A percentile compares a stretch with the other conserved stretches of the same genome.
Conservation (phyloP, 2,797 vertebrate genomes). For the Percopsis omiscomaycus region DNA sequence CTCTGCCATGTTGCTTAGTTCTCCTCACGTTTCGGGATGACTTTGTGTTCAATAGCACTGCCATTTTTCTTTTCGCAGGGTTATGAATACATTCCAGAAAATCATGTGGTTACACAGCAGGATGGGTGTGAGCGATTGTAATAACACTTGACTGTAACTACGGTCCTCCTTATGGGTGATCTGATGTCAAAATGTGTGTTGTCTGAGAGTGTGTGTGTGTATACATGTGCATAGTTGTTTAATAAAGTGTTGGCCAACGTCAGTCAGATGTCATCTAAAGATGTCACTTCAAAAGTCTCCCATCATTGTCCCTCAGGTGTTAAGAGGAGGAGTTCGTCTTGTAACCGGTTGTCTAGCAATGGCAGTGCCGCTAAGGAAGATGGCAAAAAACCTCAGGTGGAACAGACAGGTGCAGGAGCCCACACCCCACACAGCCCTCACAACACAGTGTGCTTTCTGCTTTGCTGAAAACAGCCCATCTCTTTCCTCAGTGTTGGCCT, state of each 20-base stretch:
- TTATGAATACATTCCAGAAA: constrained; percentile 16
- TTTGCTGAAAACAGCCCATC: neutral
- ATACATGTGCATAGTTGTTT: neutral
- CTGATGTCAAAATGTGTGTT: neutral
- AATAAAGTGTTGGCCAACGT: neutral
- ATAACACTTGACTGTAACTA: neutral
- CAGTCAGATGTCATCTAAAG: neutral
- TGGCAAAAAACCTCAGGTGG: constrained; percentile 81
- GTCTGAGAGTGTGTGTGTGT: neutral
- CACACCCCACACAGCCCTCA: constrained; percentile 32
- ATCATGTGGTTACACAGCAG: neutral
- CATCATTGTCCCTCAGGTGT: constrained; percentile 82
- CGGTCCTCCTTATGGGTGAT: neutral
- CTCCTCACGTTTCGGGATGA: constrained; percentile 12
- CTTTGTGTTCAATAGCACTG: constrained; percentile 31
- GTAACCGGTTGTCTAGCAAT: constrained; percentile 90
- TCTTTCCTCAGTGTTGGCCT: neutral
- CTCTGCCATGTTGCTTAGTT: constrained; percentile 12
- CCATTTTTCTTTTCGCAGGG: constrained; percentile 37
- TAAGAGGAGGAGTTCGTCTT: constrained; percentile 86
- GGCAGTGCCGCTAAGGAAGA: constrained; percentile 83
- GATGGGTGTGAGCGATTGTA: neutral
- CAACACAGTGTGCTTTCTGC: constrained; percentile 1
- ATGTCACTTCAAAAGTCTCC: constrained; percentile 63
- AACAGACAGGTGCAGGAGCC: constrained; percentile 86